A percentile compares a stretch with the other conserved stretches of the same genome.
These are phyloP conservation scores for Junco hyemalis DNA, from an alignment of 2,113 vertebrate species.

Conservation along the genomic window DNA sequence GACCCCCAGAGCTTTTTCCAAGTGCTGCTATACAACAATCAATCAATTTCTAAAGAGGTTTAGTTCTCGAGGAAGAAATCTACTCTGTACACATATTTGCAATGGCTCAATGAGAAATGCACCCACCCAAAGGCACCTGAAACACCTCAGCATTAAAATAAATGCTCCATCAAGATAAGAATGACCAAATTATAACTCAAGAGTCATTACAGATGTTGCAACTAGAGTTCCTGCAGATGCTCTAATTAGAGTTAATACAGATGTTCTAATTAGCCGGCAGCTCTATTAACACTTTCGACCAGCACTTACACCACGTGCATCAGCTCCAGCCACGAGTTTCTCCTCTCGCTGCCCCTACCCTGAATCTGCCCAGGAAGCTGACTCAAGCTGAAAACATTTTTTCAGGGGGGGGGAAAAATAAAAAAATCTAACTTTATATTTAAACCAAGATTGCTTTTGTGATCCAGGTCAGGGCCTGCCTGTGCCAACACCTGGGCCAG, in stretches of 20 bases:
- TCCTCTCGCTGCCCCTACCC: background rate
- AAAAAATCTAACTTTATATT: background rate
- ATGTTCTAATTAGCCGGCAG: background rate
- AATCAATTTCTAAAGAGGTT: background rate
- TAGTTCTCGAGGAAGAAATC: background rate
- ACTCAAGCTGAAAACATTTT: background rate
- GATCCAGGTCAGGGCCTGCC: background rate
- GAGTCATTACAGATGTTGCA: background rate
- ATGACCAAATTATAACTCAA: background rate
- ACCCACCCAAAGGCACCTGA: background rate
- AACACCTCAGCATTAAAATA: background rate
- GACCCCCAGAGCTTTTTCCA: background rate
- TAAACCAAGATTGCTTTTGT: background rate
- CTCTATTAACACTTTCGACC: background rate
- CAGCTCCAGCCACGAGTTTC: background rate
- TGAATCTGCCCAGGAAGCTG: background rate
- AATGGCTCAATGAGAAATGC: background rate
- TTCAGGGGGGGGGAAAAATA: background rate
- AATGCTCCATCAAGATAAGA: background rate
- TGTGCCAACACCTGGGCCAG: background rate
- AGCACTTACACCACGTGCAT: background rate
- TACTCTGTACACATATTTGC: rapidly evolving
- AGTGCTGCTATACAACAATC: background rate
- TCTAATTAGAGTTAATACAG: background rate
- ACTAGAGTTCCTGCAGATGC: background rate